Percentiles rank a stretch among this genome's conserved stretches.
phyloP scores from a whole-genome alignment of 2,113 vertebrate species.

The Salvelinus sp. region DNA sequence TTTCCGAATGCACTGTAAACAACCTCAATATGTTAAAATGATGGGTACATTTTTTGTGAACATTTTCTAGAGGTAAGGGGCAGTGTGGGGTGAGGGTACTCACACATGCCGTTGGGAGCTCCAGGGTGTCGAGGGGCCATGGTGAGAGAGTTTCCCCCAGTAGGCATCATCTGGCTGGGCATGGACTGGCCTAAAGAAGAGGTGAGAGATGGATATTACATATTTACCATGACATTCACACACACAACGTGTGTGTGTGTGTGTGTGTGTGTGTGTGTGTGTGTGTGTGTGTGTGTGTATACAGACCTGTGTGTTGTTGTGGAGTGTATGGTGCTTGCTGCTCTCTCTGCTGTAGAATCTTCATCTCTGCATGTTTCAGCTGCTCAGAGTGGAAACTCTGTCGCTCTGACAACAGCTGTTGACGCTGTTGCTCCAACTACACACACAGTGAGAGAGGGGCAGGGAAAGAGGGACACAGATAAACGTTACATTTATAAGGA shows the following conservation, averaged over 20 bases:
- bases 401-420: slow-evolving; percentile 91
- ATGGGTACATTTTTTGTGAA: not conserved
- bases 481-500: not conserved
- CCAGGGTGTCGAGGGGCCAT: slow-evolving; percentile 80
- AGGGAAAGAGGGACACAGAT: not conserved
- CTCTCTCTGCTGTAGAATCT: slow-evolving; percentile 91
- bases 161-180: slow-evolving; percentile 78
- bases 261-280: not conserved
- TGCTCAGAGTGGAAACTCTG: slow-evolving; percentile 97
- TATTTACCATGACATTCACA: not conserved
- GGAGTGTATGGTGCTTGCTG: slow-evolving; percentile 72
- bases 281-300: not conserved
- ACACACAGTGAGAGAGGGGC: not conserved
- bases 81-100: slow-evolving; percentile 57
- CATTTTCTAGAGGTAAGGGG: not conserved
- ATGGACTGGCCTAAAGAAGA: slow-evolving; percentile 67
- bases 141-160: slow-evolving; percentile 57
- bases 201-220: not conserved
- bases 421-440: slow-evolving; percentile 94
- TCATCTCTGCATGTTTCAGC: slow-evolving; percentile 89
- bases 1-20: too few species aligned
- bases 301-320: slow-evolving; percentile 60
- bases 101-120: slow-evolving; percentile 91
- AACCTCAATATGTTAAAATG: too few species aligned
- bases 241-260: not conserved